phyloP scores from a whole-genome alignment of 1,140 invertebrate species.

The Heliconius congener region DNA sequence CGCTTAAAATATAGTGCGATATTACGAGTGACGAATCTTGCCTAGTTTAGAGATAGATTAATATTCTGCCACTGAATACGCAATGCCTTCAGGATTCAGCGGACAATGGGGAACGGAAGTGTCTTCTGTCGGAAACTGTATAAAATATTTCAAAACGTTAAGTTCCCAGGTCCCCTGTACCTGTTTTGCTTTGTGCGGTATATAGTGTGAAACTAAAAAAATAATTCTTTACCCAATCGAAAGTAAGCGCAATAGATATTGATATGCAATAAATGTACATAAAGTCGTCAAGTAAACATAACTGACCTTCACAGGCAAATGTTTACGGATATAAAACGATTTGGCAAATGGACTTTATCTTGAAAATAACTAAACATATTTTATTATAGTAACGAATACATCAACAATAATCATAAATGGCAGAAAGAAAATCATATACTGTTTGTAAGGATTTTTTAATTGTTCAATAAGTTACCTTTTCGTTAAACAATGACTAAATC shows the following conservation, averaged over 20 bases:
- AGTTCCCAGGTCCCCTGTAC: too few relatives aligned
- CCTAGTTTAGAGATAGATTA: constrained; percentile 24
- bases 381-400: constrained; percentile 14
- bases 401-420: not conserved
- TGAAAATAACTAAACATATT: constrained; percentile 36
- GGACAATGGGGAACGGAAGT: too few relatives aligned
- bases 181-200: too few relatives aligned
- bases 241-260: not conserved
- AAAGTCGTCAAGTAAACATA: constrained; percentile 58
- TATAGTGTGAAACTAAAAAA: too few relatives aligned
- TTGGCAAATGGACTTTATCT: constrained; percentile 59
- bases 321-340: constrained; percentile 68
- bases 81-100: too few relatives aligned
- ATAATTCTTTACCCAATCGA: not conserved
- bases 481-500: too few relatives aligned
- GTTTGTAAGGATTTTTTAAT: too few relatives aligned
- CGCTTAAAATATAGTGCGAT: constrained; percentile 13
- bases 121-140: too few relatives aligned
- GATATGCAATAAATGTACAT: constrained; percentile 18
- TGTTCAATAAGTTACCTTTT: too few relatives aligned
- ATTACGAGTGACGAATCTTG: not conserved
- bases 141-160: too few relatives aligned
- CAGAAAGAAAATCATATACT: too few relatives aligned
- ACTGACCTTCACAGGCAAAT: constrained; percentile 59
- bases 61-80: not conserved